These are phyloP conservation scores for Lumbricus terrestris DNA, from an alignment of 2,888 invertebrate species.

Conservation along the genomic window DNA sequence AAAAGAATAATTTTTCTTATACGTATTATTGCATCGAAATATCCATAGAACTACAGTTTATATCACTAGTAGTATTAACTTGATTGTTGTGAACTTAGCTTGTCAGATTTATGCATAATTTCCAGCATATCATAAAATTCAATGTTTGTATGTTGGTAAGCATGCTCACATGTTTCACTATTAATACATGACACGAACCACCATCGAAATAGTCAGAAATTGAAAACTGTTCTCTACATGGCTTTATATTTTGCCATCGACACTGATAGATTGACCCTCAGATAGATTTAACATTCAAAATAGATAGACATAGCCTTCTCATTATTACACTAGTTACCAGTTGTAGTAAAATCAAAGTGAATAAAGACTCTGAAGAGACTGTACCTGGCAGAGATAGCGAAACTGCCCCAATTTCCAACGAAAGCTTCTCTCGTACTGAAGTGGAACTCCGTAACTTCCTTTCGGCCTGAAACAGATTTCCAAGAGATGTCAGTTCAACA, in stretches of 20 bases:
- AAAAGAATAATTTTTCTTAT: neutral
- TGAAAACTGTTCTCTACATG: no score
- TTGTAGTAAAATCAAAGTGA: neutral
- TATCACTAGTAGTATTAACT: neutral
- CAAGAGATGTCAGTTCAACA: neutral
- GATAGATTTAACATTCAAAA: no score
- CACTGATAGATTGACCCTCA: no score
- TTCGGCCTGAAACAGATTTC: constrained; percentile 66
- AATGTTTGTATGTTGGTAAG: no score
- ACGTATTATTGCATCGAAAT: neutral
- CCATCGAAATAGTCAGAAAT: no score
- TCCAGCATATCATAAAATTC: no score
- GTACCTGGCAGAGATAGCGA: constrained; percentile 67
- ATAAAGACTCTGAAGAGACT: constrained; percentile 20
- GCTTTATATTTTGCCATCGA: no score
- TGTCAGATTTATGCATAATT: no score
- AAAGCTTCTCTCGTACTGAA: constrained; percentile 95
- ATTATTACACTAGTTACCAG: neutral
- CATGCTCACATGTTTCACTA: no score
- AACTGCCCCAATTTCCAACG: constrained; percentile 97
- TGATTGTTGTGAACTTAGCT: no score
- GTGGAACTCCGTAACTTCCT: constrained; percentile 90
- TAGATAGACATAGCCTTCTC: no score
- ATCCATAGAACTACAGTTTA: neutral
- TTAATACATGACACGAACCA: no score